A percentile compares a stretch with the other conserved stretches of the same genome.
These are phyloP conservation scores for Sebastes oblongus DNA, from an alignment of 2,797 vertebrate species.

Conservation along the genomic window DNA sequence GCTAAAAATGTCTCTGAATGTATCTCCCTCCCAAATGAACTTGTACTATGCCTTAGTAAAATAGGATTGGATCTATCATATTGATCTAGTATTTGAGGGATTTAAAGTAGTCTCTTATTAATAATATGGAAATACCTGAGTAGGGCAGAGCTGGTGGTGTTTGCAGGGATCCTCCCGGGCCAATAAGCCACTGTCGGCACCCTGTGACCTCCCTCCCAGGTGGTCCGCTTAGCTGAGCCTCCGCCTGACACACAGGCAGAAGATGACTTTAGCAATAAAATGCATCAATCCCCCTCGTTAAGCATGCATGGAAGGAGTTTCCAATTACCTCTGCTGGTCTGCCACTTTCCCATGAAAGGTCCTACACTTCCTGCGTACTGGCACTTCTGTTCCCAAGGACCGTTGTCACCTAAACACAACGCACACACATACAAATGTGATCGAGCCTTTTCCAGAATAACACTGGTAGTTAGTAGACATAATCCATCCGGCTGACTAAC, in stretches of 20 bases:
- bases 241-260: constrained; percentile 82
- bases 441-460: not conserved
- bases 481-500: constrained; percentile 50
- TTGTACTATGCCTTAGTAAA: not conserved
- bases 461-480: not conserved
- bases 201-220: constrained; percentile 97
- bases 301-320: not conserved
- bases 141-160: constrained; percentile 83
- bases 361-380: constrained; percentile 90
- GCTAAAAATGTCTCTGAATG: too few relatives aligned
- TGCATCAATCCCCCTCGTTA: not conserved
- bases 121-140: constrained; percentile 81
- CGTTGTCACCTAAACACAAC: constrained; percentile 90
- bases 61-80: not conserved
- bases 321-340: constrained; percentile 85
- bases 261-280: not conserved
- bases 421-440: not conserved
- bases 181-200: constrained; percentile 91
- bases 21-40: not conserved
- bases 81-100: not conserved
- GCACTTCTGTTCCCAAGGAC: constrained; percentile 96
- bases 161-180: constrained; percentile 84
- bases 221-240: constrained; percentile 91
- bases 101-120: not conserved
- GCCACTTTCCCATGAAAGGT: constrained; percentile 91